Evolutionary conservation across 30 jellyfish, hydroid and myxozoan genomes (phyloP), one percentile per base, ranked within the genome.

Genomic region (Mastigias papua): DNA sequence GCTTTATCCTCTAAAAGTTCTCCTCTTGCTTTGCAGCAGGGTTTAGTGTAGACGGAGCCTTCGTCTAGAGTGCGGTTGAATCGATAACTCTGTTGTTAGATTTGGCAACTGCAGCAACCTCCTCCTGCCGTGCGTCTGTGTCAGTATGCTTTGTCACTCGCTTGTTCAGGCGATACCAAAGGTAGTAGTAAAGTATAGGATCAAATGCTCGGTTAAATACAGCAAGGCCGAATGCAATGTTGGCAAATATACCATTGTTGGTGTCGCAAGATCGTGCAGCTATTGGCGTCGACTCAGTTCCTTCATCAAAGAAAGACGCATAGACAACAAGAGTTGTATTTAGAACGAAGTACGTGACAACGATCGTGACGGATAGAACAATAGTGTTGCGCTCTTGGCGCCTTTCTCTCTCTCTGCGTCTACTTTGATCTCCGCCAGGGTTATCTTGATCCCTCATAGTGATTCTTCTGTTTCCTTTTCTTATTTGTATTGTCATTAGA

Each of bases 241-340:
- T 34, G 11, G 83, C 67, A 33, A 72, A 20, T 25, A 33, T 16
- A 10, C 68, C 83, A 33, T 42, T n/a, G 21, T 35, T 35, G 13
- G 83, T 72, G 68, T 72, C 0, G 66, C 83, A 72, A 2, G 83
- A 34, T 16, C 66, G 83, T 0, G 83, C 83, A n/a, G 35, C 35
- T n/a, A 72, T 22, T 26, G 83, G 66, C 22, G 19, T 51, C 7
- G 37, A n/a, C 5, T 21, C 46, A 5, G 19, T 32, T 26, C 19
- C 33, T 16, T 25, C 31, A 58, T 72, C 83, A 35, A 10, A 72
- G 35, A 72, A 37, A 10, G 83, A 58, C 19, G 83, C 5, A 69
- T 72, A 33, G 29, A 72, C 13, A 34, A 34, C 35, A 35, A 72
- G 48, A 48, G 83, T 6, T 19, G 83, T 72, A 34, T 72, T 72